A percentile compares a stretch with the other conserved stretches of the same genome.
phyloP scores from a whole-genome alignment of 2,888 invertebrate genomes.

The Cyclophora punctaria region DNA sequence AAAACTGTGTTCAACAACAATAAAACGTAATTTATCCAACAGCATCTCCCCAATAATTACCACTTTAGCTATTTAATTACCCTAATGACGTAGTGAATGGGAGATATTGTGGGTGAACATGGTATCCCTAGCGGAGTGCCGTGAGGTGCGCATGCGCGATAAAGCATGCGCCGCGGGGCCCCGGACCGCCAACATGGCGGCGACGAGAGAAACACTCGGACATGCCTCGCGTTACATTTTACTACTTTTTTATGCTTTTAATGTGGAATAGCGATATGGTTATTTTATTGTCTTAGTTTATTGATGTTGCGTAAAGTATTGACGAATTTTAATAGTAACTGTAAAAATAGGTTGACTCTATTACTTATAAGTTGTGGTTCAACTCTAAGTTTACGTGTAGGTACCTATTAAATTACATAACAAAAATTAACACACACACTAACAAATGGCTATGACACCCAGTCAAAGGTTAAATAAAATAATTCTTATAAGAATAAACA shows the following conservation, averaged over 20 bases:
- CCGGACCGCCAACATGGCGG: slow-evolving; percentile 60
- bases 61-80: slow-evolving; percentile 12
- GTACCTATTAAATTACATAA: too few species aligned
- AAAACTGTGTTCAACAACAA: neutral
- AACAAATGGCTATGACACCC: too few species aligned
- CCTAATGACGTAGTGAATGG: neutral
- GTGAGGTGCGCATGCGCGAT: slow-evolving; percentile 67
- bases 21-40: slow-evolving; percentile 8
- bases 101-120: slow-evolving; percentile 14
- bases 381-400: too few species aligned
- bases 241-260: neutral
- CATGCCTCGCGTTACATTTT: slow-evolving; percentile 2
- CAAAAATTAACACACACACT: too few species aligned
- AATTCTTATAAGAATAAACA: too few species aligned
- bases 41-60: slow-evolving; percentile 11
- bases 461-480: too few species aligned
- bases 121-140: slow-evolving; percentile 39
- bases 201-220: slow-evolving; percentile 33
- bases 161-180: slow-evolving; percentile 72
- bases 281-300: too few species aligned
- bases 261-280: too few species aligned
- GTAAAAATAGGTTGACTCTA: too few species aligned
- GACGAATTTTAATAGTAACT: too few species aligned
- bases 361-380: too few species aligned
- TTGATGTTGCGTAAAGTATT: too few species aligned